Evolutionary conservation across 2,113 vertebrate genomes (phyloP).

Genomic region (Equus przewalskii): DNA sequence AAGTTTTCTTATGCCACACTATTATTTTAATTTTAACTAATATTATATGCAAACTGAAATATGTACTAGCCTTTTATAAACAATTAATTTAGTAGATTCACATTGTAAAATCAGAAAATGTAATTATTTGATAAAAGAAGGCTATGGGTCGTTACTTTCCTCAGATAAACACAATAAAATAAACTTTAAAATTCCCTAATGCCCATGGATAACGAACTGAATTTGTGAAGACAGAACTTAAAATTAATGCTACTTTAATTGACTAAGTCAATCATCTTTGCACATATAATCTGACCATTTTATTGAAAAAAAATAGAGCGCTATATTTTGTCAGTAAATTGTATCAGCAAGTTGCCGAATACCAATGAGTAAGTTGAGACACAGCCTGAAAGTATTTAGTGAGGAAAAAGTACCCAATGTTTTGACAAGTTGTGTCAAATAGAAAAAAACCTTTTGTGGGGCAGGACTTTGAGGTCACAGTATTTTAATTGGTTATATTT

Average conservation of each 20-base stretch:
- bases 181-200: not conserved
- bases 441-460: not conserved
- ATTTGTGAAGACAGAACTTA: not conserved
- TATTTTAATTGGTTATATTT: constrained; percentile 28
- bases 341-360: not conserved
- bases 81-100: not conserved
- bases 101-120: not conserved
- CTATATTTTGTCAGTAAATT: not conserved
- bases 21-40: constrained; percentile 42
- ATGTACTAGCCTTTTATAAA: not conserved
- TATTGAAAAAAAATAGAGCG: not conserved
- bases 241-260: constrained; percentile 46
- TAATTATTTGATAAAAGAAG: not conserved
- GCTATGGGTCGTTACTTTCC: not conserved
- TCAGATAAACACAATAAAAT: not conserved
- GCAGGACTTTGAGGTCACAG: not conserved
- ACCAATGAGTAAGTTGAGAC: not conserved
- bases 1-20: not conserved
- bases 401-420: not conserved
- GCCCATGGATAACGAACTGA: not conserved
- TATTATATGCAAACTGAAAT: not conserved
- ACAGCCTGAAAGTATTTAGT: not conserved
- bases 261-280: not conserved
- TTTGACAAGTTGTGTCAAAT: not conserved
- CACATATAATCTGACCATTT: not conserved